These are phyloP conservation scores for Drosophila sucinea DNA, from an alignment of 1,140 invertebrate genomes.

Conservation along the genomic window DNA sequence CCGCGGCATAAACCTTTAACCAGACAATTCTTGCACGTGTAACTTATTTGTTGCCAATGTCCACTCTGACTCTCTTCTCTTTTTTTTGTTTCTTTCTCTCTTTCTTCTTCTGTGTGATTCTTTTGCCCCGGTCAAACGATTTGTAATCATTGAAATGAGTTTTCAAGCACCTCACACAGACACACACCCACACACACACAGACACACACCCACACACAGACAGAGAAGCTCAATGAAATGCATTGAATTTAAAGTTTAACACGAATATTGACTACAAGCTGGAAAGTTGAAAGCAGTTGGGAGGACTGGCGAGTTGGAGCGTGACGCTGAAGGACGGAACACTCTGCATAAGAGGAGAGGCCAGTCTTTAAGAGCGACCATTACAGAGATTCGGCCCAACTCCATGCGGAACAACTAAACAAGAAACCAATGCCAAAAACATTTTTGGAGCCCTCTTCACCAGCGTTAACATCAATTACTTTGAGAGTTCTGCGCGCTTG, in stretches of 20 bases:
- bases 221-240: not conserved
- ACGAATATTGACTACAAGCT: constrained; percentile 11
- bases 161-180: constrained; percentile 12
- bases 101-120: constrained; percentile 18
- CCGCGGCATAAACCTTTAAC: constrained; percentile 1
- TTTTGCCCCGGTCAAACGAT: constrained; percentile 31
- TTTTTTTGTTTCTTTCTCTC: constrained; percentile 18
- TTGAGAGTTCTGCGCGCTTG: constrained; percentile 57
- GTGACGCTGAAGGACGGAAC: too few species aligned
- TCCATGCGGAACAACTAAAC: constrained; percentile 18
- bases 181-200: not conserved
- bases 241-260: constrained; percentile 24
- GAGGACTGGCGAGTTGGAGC: too few species aligned
- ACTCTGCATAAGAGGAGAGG: constrained; percentile 11
- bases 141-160: constrained; percentile 51
- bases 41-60: constrained; percentile 22
- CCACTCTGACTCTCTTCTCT: constrained; percentile 1
- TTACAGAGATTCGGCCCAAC: constrained; percentile 2
- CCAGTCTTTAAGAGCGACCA: constrained; percentile 24
- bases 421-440: constrained; percentile 41
- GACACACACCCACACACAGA: not conserved
- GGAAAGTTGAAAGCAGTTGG: not conserved
- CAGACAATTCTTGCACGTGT: not conserved
- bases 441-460: constrained; percentile 28
- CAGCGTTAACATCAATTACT: constrained; percentile 72